phyloP scores from a whole-genome alignment of 2,888 invertebrate genomes.

The Drosophila prostipennis region DNA sequence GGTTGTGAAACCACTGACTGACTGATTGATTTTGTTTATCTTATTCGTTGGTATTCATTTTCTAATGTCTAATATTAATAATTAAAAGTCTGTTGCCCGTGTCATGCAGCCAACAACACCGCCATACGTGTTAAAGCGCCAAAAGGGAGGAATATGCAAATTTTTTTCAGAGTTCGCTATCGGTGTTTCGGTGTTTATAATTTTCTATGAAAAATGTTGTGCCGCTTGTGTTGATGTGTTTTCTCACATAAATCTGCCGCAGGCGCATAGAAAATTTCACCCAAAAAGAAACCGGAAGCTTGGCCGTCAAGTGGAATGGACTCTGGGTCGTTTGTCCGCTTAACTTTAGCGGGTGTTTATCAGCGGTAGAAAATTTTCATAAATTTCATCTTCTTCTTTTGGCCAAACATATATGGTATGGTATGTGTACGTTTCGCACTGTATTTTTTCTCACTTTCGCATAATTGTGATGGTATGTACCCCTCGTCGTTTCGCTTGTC shows the following conservation, averaged over 20 bases:
- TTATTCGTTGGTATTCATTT: constrained; percentile 49
- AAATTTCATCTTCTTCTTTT: constrained; percentile 39
- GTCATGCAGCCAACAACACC: constrained; percentile 43
- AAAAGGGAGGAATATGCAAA: constrained; percentile 69
- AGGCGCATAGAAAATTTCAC: constrained; percentile 79
- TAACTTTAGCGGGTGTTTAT: constrained; percentile 44
- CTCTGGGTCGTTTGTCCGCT: constrained; percentile 40
- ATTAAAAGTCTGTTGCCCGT: constrained; percentile 55
- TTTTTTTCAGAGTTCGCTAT: constrained; percentile 42
- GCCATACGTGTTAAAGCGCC: constrained; percentile 60
- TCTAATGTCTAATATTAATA: constrained; percentile 66
- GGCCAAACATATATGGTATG: constrained; percentile 12
- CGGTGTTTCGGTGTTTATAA: constrained; percentile 56
- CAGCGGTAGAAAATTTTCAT: constrained; percentile 48
- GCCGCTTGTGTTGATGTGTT: constrained; percentile 42
- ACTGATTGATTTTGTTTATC: constrained; percentile 67
- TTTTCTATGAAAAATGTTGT: constrained; percentile 74
- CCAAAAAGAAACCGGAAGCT: constrained; percentile 76
- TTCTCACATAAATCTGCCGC: constrained; percentile 77
- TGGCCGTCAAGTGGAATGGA: constrained; percentile 73
- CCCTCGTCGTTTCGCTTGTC: constrained; percentile 18
- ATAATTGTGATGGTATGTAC: constrained; percentile 43
- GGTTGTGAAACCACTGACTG: constrained; percentile 47
- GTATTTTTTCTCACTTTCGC: constrained; percentile 73
- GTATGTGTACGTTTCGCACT: constrained; percentile 62